A percentile compares a stretch with the other conserved stretches of the same genome.
Evolutionary conservation across 2,113 vertebrate species (phyloP).

Genomic region (Saccopteryx bilineata): DNA sequence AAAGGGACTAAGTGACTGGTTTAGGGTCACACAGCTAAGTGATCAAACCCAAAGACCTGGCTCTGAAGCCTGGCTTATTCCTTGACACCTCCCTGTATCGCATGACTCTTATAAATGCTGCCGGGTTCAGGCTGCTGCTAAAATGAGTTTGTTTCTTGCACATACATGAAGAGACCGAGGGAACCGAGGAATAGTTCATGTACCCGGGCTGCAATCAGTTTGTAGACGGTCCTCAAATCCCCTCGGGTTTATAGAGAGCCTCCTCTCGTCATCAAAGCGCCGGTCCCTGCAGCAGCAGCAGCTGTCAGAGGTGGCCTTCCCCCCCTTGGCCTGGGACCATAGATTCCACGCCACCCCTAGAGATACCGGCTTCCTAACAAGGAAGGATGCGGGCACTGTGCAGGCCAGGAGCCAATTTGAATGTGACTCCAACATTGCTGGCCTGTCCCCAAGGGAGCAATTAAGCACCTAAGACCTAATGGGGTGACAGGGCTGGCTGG

Average conservation of each 20-base stretch:
- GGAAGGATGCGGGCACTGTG: background rate
- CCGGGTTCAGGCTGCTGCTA: background rate
- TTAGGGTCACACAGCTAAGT: background rate
- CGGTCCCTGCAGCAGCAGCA: background rate
- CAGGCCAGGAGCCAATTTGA: background rate
- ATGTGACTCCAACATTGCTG: accelerated
- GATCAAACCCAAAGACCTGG: background rate
- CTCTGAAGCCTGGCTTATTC: background rate
- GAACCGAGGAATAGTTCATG: background rate
- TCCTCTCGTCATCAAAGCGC: background rate
- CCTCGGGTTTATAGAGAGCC: background rate
- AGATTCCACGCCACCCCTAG: background rate
- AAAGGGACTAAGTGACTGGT: background rate
- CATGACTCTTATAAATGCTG: background rate
- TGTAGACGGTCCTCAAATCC: accelerated
- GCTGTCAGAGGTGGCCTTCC: background rate
- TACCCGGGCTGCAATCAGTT: accelerated
- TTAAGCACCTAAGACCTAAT: background rate
- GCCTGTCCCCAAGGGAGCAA: background rate
- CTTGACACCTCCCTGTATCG: accelerated
- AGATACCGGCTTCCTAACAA: background rate
- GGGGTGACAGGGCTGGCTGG: background rate
- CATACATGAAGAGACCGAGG: background rate
- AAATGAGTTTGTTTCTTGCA: background rate
- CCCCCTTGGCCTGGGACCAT: background rate